Evolutionary conservation across 2,797 vertebrate genomes (phyloP).

Genomic region (Paguma larvata): DNA sequence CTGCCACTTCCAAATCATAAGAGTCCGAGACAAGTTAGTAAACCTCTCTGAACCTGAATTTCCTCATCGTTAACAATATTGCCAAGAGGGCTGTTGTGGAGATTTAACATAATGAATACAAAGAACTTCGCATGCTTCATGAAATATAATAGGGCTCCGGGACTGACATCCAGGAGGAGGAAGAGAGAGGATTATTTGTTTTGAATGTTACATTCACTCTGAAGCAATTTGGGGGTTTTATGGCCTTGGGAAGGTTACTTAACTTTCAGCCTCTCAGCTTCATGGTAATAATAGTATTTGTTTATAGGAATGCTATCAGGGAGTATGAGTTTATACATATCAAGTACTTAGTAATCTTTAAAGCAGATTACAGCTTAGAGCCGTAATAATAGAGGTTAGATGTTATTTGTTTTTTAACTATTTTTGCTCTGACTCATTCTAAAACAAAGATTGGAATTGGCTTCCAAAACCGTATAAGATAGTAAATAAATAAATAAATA

Average conservation of each 20-base stretch:
- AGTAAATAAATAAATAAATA: background rate
- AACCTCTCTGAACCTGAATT: background rate
- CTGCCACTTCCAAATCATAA: background rate
- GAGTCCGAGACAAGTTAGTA: background rate
- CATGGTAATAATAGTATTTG: background rate
- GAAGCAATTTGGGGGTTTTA: constrained; percentile 6
- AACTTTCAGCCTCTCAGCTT: background rate
- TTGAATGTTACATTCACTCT: background rate
- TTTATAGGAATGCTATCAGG: background rate
- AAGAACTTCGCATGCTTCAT: background rate
- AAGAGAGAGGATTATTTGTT: background rate
- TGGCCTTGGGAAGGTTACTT: background rate
- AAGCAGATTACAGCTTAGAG: background rate
- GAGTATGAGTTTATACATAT: background rate
- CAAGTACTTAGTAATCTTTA: background rate
- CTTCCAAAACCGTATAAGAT: constrained; percentile 12
- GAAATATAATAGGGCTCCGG: background rate
- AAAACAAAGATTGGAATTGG: background rate
- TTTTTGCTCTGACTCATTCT: background rate
- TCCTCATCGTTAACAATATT: background rate
- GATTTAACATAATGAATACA: background rate
- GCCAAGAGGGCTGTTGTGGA: background rate
- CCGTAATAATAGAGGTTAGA: background rate
- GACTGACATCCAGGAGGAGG: background rate
- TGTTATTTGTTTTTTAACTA: background rate